phyloP scores from a whole-genome alignment of 1,140 invertebrate genomes.

The Apis laboriosa region DNA sequence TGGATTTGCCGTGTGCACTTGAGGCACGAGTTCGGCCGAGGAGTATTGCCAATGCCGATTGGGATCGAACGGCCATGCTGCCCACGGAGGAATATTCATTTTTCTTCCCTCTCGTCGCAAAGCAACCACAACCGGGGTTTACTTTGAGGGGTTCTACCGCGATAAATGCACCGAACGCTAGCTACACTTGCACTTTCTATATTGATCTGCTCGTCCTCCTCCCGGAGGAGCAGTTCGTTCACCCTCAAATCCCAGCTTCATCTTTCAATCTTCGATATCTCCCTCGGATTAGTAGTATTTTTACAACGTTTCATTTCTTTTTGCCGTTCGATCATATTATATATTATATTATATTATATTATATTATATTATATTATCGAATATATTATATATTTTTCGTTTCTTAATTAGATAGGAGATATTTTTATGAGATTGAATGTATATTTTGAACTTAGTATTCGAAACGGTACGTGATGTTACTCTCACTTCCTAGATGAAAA shows the following conservation, averaged over 20 bases:
- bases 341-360: too few species aligned
- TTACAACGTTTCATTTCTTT: background rate
- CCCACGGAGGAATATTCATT: background rate
- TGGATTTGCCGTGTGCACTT: conserved; percentile 6
- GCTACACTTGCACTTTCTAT: conserved; percentile 52
- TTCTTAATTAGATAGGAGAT: too few species aligned
- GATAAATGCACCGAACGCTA: conserved; percentile 33
- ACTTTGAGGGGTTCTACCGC: background rate
- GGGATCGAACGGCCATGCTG: background rate
- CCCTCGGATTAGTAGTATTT: background rate
- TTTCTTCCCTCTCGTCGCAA: background rate
- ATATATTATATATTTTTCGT: too few species aligned
- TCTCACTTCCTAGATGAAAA: too few species aligned
- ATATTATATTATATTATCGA: too few species aligned
- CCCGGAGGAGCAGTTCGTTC: conserved; percentile 42
- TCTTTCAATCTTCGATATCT: background rate
- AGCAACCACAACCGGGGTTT: background rate
- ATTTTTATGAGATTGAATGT: too few species aligned
- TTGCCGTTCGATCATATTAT: too few species aligned
- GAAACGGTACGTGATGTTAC: too few species aligned
- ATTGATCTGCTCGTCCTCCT: conserved; percentile 42
- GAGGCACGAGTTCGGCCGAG: background rate
- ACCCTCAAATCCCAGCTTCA: conserved; percentile 24
- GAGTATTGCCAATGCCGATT: background rate
- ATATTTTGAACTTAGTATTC: too few species aligned